phyloP scores from a whole-genome alignment of 30 jellyfish, hydroid and myxozoan genomes.

The Hydractinia symbiolongicarpus region DNA sequence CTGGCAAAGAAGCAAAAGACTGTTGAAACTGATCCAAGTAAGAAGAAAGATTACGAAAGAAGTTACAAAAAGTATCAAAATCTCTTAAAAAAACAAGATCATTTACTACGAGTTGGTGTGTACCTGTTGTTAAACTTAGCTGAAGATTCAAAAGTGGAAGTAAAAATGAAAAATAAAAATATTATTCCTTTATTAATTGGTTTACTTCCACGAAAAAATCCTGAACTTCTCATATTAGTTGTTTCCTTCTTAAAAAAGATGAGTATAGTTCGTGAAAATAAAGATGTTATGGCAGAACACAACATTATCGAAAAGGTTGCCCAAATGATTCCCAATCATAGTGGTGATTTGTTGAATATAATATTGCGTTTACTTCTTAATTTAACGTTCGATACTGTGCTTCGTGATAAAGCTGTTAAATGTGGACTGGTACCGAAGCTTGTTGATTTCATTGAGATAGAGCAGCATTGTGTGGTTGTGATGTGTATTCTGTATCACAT shows the following conservation, averaged over 20 bases:
- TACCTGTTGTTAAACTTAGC: conserved; percentile 78
- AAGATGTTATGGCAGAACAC: conserved; percentile 62
- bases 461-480: conserved; percentile 77
- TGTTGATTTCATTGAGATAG: conserved; percentile 56
- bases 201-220: conserved; percentile 66
- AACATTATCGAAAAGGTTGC: conserved; percentile 66
- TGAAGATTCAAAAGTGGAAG: conserved; percentile 94
- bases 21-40: conserved; percentile 55
- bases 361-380: conserved; percentile 73
- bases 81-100: conserved; percentile 84
- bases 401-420: conserved; percentile 85
- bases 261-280: conserved; percentile 85
- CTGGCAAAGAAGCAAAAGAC: conserved; percentile 56
- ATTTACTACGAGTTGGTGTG: conserved; percentile 90
- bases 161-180: conserved; percentile 85
- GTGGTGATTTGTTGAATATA: conserved; percentile 82
- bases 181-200: conserved; percentile 53
- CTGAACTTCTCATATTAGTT: conserved; percentile 80
- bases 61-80: conserved; percentile 79
- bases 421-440: conserved; percentile 91
- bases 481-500: conserved; percentile 89
- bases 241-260: conserved; percentile 89
- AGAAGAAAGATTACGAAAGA: conserved; percentile 80
- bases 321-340: conserved; percentile 59
- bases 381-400: conserved; percentile 72